A percentile compares a stretch with the other conserved stretches of the same genome.
phyloP scores from a whole-genome alignment of 2,797 vertebrate species.

The Lutjanus argentimaculatus region DNA sequence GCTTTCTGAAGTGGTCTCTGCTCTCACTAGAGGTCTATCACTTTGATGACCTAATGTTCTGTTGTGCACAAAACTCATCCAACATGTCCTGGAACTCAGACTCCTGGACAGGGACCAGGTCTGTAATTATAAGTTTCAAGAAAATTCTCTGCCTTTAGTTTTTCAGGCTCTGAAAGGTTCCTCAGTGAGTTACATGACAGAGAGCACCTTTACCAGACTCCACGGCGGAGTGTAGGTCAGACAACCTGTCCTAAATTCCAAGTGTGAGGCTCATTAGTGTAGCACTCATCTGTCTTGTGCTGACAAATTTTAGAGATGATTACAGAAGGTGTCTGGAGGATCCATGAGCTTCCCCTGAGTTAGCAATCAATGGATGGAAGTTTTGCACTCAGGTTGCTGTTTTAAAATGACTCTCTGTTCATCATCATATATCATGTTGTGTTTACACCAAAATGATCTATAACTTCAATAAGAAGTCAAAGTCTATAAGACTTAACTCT shows the following conservation, averaged over 20 bases:
- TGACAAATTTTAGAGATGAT: constrained; percentile 29
- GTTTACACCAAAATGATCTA: not conserved
- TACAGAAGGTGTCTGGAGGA: constrained; percentile 25
- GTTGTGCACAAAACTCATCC: not conserved
- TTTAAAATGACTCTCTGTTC: not conserved
- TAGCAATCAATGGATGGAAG: constrained; percentile 14
- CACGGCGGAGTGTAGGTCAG: not conserved
- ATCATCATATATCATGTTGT: constrained; percentile 9
- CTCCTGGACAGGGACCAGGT: not conserved
- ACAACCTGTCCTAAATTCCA: not conserved
- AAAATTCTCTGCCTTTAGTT: not conserved
- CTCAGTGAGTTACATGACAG: not conserved
- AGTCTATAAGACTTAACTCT: not conserved
- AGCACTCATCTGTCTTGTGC: constrained; percentile 22
- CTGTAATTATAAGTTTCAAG: not conserved
- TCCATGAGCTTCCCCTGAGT: not conserved
- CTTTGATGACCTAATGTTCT: not conserved
- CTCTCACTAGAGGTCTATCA: too few relatives aligned
- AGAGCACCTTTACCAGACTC: not conserved
- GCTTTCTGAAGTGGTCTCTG: too few relatives aligned
- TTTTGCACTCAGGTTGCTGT: constrained; percentile 7
- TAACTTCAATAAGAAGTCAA: constrained; percentile 5
- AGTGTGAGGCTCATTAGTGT: not conserved
- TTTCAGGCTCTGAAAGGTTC: not conserved
- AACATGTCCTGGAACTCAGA: constrained; percentile 1